A percentile compares a stretch with the other conserved stretches of the same genome.
These are phyloP conservation scores for Diplolepis rosae DNA, from an alignment of 2,888 invertebrate genomes.

Conservation along the genomic window DNA sequence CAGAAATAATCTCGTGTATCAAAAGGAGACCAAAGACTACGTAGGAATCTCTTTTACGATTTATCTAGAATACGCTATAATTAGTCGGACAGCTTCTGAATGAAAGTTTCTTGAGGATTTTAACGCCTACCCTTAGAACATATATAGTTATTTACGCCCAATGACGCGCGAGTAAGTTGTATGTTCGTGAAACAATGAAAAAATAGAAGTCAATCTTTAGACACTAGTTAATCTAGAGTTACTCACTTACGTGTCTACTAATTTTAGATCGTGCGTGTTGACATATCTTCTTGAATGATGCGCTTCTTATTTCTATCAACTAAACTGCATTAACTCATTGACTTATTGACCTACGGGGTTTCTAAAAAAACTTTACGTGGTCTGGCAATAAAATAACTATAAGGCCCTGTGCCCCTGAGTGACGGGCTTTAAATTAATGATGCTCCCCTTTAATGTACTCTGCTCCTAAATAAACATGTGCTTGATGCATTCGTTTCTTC, in stretches of 20 bases:
- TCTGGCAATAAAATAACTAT: no score
- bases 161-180: slow-evolving; percentile 14
- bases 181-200: not conserved
- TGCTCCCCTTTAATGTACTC: no score
- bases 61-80: not conserved
- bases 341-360: slow-evolving; percentile 19
- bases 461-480: no score
- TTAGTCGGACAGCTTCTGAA: not conserved
- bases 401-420: no score
- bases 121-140: not conserved
- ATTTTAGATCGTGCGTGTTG: not conserved
- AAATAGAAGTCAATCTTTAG: slow-evolving; percentile 19
- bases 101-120: slow-evolving; percentile 24
- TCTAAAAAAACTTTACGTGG: no score
- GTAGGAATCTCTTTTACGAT: not conserved
- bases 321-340: not conserved
- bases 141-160: slow-evolving; percentile 14
- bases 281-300: slow-evolving; percentile 8
- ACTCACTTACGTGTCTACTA: slow-evolving; percentile 24
- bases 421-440: no score
- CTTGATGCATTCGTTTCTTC: no score
- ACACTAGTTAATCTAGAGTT: slow-evolving; percentile 6
- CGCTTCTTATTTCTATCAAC: not conserved
- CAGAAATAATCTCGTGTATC: not conserved
- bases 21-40: no score